phyloP scores from a whole-genome alignment of 2,113 vertebrate genomes.

The Pteruthius melanotis region DNA sequence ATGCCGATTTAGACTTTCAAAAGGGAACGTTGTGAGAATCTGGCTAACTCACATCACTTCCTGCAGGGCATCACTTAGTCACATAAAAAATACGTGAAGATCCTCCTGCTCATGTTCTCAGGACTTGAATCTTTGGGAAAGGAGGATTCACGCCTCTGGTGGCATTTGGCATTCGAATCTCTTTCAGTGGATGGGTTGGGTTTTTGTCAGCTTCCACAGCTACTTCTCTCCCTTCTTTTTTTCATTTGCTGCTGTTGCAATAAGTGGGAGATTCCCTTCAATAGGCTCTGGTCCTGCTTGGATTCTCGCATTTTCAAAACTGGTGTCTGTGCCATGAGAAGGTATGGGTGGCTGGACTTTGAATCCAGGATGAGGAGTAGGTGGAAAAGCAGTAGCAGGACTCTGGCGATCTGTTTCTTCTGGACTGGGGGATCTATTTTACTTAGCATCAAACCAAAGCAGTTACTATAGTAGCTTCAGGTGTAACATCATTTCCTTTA shows the following conservation, averaged over 20 bases:
- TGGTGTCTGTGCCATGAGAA: not conserved
- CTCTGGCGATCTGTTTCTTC: not conserved
- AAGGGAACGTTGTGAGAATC: not conserved
- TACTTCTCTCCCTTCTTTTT: not conserved
- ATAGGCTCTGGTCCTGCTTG: rapidly evolving
- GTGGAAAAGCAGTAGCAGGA: not conserved
- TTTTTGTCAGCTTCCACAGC: not conserved
- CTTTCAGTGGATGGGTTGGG: not conserved
- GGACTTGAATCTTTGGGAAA: constrained; percentile 23
- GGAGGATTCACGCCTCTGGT: not conserved
- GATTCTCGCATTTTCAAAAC: not conserved
- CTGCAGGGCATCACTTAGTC: constrained; percentile 35
- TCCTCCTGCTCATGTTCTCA: constrained; percentile 5
- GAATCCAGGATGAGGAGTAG: not conserved
- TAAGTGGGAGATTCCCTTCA: not conserved
- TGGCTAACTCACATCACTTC: not conserved
- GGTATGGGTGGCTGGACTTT: not conserved
- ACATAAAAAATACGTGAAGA: constrained; percentile 9
- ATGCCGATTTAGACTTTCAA: constrained; percentile 27
- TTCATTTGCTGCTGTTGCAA: not conserved
- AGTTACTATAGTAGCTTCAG: not conserved
- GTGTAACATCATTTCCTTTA: not conserved
- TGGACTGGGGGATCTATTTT: not conserved
- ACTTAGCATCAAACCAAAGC: not conserved
- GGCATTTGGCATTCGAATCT: not conserved